phyloP scores from a whole-genome alignment of 2,113 vertebrate genomes.

The Platycercus adscitus region DNA sequence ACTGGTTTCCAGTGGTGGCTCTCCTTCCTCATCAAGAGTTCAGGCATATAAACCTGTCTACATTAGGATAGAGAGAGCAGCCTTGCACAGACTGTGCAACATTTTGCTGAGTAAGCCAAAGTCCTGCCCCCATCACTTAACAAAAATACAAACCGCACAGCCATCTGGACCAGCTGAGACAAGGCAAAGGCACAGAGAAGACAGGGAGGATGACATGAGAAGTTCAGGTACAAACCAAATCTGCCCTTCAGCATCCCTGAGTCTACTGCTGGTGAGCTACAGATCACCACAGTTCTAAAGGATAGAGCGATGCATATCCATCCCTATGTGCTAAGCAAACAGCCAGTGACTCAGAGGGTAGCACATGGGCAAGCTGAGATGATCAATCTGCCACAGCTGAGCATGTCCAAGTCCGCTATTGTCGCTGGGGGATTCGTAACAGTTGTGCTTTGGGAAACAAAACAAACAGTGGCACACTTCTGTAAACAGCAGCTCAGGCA shows the following conservation, averaged over 20 bases:
- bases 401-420: neutral
- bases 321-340: neutral
- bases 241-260: neutral
- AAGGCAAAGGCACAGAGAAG: neutral
- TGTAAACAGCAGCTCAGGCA: neutral
- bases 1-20: neutral
- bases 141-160: neutral
- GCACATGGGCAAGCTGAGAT: neutral
- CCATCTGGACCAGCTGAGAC: neutral
- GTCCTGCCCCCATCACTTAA: neutral
- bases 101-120: neutral
- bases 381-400: neutral
- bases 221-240: neutral
- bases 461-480: neutral
- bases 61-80: neutral
- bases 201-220: neutral
- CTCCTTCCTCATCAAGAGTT: neutral
- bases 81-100: accelerated
- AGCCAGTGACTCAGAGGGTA: neutral
- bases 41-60: neutral
- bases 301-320: neutral
- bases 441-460: conserved; percentile 25
- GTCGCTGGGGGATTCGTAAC: neutral
- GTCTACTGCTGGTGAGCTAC: neutral
- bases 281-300: neutral